phyloP scores from a whole-genome alignment of 2,113 vertebrate species.

The Leptobrachium leishanense region DNA sequence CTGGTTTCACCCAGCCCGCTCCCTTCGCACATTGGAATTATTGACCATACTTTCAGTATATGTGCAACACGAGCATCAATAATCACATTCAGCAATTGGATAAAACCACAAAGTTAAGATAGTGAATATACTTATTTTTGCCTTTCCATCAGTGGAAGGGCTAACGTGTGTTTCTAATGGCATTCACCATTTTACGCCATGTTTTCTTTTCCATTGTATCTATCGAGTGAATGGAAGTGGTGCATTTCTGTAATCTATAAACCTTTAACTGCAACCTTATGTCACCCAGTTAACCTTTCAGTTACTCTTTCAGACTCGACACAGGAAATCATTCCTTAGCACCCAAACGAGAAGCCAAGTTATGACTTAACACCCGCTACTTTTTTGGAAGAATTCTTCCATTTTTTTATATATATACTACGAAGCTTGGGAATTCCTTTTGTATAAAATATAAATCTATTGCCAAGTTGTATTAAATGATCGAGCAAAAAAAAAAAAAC shows the following conservation, averaged over 20 bases:
- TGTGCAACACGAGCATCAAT: no score
- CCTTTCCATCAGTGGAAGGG: background rate
- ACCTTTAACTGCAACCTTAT: background rate
- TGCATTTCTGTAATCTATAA: constrained; percentile 1
- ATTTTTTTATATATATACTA: constrained; percentile 52
- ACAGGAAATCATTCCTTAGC: background rate
- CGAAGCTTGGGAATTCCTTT: constrained; percentile 73
- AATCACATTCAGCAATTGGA: no score
- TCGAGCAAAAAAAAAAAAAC: constrained; percentile 96
- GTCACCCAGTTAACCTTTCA: constrained; percentile 6
- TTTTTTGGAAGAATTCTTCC: constrained; percentile 16
- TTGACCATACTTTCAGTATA: no score
- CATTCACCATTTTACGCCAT: background rate
- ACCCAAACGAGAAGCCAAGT: background rate
- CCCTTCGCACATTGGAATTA: no score
- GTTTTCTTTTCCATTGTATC: background rate
- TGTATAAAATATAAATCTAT: constrained; percentile 80
- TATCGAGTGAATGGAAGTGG: constrained; percentile 2
- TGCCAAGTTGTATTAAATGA: constrained; percentile 93
- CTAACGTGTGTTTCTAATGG: background rate
- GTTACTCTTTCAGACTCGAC: constrained; percentile 6
- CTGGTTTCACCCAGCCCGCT: no score
- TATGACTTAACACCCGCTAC: background rate
- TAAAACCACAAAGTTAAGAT: no score
- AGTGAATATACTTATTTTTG: no score